Percentiles rank a stretch among this genome's conserved stretches.
phyloP scores from a whole-genome alignment of 2,113 vertebrate species.

The Rhizomys pruinosus region DNA sequence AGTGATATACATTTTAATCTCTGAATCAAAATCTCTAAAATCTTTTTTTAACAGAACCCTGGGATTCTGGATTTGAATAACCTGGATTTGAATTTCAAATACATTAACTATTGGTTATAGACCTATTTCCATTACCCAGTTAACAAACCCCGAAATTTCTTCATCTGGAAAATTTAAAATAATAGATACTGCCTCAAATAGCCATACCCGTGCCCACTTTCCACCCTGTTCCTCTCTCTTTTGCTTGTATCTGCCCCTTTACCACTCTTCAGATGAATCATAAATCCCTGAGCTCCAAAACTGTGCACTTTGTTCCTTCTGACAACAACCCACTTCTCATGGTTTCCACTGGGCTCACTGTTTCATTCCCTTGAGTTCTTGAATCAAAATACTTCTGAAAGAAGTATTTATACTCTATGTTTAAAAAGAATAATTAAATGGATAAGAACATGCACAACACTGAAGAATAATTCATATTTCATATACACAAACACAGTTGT shows the following conservation, averaged over 20 bases:
- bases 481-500: too few species aligned
- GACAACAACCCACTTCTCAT: background rate
- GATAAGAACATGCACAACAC: too few species aligned
- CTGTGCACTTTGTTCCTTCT: too few species aligned
- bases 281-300: too few species aligned
- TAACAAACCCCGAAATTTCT: conserved; percentile 13
- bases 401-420: background rate
- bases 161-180: conserved; percentile 52
- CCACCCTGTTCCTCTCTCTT: too few species aligned
- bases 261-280: background rate
- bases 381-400: background rate
- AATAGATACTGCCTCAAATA: background rate
- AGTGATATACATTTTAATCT: background rate
- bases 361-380: background rate
- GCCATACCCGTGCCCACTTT: too few species aligned
- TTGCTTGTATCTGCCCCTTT: too few species aligned
- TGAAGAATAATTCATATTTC: too few species aligned
- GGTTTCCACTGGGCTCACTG: background rate
- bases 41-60: background rate
- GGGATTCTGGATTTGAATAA: background rate
- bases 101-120: background rate
- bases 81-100: conserved; percentile 26
- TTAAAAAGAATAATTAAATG: background rate
- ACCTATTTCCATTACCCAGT: background rate
- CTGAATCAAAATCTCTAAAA: background rate